Percentiles rank a stretch among this genome's conserved stretches.
These are phyloP conservation scores for Elaphurus davidianus DNA, from an alignment of 2,113 vertebrate species.

Conservation along the genomic window DNA sequence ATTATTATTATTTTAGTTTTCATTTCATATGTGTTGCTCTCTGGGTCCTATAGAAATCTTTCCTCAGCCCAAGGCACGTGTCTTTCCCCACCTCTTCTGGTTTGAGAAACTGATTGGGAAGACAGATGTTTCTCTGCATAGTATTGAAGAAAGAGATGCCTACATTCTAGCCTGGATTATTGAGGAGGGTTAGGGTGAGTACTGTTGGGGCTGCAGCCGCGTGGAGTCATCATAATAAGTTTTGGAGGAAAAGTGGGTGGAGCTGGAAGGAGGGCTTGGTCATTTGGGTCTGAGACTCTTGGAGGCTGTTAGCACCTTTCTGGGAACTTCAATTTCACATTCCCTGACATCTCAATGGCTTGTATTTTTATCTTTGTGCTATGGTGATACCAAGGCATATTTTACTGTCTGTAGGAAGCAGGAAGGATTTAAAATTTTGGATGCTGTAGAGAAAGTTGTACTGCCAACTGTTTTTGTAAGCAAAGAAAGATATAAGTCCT, in stretches of 20 bases:
- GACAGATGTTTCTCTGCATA: background rate
- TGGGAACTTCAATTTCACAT: background rate
- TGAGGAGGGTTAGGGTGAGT: background rate
- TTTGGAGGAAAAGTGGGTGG: background rate
- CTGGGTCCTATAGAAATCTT: background rate
- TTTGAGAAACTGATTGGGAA: background rate
- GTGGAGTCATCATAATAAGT: background rate
- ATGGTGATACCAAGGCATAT: background rate
- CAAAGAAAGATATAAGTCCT: background rate
- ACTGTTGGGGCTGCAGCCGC: accelerated
- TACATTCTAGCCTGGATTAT: background rate
- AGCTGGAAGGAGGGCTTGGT: background rate
- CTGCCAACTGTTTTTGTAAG: background rate
- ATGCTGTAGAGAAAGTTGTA: background rate
- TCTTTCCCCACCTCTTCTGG: background rate
- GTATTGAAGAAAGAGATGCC: background rate
- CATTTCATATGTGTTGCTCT: background rate
- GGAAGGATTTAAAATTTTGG: conserved; percentile 3
- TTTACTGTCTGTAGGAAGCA: background rate
- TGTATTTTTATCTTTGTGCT: background rate
- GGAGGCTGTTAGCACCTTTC: background rate
- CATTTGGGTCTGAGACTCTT: background rate
- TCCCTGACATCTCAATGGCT: background rate
- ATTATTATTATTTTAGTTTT: background rate
- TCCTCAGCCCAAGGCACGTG: background rate